Conservation (phyloP, 2,113 vertebrate genomes). For the Aepyceros melampus region DNA sequence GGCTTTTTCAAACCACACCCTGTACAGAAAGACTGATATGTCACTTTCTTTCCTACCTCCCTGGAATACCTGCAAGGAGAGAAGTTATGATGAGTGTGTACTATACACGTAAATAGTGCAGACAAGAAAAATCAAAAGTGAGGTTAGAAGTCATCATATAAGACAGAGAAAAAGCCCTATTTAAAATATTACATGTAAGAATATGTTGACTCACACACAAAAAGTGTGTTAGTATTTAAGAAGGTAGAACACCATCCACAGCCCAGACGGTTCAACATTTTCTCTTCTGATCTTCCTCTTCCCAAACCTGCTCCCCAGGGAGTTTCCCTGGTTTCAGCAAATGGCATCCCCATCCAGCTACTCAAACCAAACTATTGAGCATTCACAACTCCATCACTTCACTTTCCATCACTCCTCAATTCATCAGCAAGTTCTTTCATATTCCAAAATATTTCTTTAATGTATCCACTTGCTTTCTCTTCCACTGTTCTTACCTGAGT, state of each 20-base stretch:
- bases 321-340: background rate
- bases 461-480: background rate
- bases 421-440: background rate
- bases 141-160: background rate
- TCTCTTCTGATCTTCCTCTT: background rate
- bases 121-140: background rate
- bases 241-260: background rate
- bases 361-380: background rate
- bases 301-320: background rate
- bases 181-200: background rate
- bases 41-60: background rate
- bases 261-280: background rate
- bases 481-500: background rate
- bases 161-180: background rate
- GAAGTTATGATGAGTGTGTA: background rate
- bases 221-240: background rate
- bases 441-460: background rate
- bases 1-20: background rate
- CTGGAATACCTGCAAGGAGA: background rate
- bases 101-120: background rate
- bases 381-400: background rate
- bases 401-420: background rate
- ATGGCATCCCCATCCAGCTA: background rate
- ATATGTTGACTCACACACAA: background rate
- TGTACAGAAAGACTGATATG: background rate